phyloP scores from a whole-genome alignment of 2,888 invertebrate species.

The Chelonus formosanus region DNA sequence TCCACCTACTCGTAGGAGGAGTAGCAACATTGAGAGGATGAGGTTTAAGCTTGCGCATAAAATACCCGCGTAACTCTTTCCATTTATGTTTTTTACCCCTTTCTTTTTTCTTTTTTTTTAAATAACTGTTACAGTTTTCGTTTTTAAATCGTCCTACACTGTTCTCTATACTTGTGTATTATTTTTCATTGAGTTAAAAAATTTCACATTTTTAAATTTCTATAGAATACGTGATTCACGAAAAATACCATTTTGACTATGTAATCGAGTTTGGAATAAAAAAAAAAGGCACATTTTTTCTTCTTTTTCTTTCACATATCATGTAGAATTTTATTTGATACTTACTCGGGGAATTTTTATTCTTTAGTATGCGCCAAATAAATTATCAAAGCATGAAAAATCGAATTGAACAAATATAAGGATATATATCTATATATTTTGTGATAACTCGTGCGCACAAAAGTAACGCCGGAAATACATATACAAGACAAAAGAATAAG shows the following conservation, averaged over 20 bases:
- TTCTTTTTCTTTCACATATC: too few species aligned
- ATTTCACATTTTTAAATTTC: not conserved
- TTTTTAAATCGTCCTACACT: constrained; percentile 3
- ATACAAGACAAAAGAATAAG: constrained; percentile 11
- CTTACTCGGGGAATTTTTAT: too few species aligned
- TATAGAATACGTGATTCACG: too few species aligned
- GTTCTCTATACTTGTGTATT: constrained; percentile 10
- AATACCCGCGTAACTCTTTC: constrained; percentile 24
- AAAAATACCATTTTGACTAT: too few species aligned
- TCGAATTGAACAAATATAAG: too few species aligned
- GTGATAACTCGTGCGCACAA: constrained; percentile 15
- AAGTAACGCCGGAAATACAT: constrained; percentile 2
- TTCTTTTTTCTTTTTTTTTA: constrained; percentile 12
- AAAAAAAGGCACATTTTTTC: too few species aligned
- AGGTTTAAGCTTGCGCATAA: constrained; percentile 31
- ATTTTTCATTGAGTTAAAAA: not conserved
- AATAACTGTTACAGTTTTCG: constrained; percentile 6
- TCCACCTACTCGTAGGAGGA: constrained; percentile 54
- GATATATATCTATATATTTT: too few species aligned
- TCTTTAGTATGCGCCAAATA: too few species aligned
- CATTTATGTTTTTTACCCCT: not conserved
- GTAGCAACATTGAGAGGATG: constrained; percentile 1
- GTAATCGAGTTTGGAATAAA: too few species aligned
- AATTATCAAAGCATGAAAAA: too few species aligned
- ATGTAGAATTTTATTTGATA: too few species aligned